Conservation (phyloP, 2,113 vertebrate species). For the Platysteira castanea region DNA sequence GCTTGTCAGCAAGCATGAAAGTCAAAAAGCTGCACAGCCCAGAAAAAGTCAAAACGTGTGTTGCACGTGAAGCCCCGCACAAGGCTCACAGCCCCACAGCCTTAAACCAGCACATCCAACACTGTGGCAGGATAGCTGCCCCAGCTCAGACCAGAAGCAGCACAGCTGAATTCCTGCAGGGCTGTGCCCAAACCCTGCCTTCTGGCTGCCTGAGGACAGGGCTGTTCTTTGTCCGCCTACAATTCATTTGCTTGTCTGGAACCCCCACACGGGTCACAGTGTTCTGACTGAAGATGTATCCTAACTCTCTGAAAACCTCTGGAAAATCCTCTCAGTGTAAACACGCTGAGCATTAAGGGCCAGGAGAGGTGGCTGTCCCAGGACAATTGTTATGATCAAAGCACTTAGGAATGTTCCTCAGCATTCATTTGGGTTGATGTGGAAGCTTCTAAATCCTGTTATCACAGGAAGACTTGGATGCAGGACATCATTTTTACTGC, state of each 20-base stretch:
- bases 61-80: neutral
- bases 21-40: neutral
- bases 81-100: neutral
- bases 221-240: neutral
- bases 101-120: neutral
- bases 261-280: accelerated
- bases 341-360: accelerated
- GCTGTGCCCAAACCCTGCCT: neutral
- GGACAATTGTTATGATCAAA: neutral
- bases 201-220: neutral
- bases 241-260: neutral
- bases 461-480: neutral
- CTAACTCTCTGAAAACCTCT: neutral
- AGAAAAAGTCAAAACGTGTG: accelerated
- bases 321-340: neutral
- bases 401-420: neutral
- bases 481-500: accelerated
- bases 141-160: neutral
- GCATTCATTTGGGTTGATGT: neutral
- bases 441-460: neutral
- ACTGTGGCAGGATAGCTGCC: accelerated
- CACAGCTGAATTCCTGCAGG: neutral
- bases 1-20: neutral
- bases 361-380: accelerated
- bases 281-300: neutral